Evolutionary conservation across 2,888 invertebrate genomes (phyloP), one percentile per base, ranked within the genome.

Genomic region (Patella caerulea): DNA sequence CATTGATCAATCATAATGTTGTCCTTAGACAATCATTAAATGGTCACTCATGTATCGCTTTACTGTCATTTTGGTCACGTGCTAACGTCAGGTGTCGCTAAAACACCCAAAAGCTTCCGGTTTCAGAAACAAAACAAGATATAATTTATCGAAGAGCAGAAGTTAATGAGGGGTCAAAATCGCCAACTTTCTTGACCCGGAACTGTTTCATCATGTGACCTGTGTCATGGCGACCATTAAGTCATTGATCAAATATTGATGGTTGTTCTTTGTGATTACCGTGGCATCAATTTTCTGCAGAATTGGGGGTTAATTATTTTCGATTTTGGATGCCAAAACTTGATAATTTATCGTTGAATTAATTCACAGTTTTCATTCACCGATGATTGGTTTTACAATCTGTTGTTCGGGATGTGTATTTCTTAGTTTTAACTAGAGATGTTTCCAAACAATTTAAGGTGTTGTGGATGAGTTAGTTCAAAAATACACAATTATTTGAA

Each of bases 101-200:
- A 65, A 65, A 24, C 65, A 19, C 24, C 24, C 24, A 24, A 65
- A 24, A 19, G 24, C 24, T 65, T 65, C 65, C 19, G 7, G 24
- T 24, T 19, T 24, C 11, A 65, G 24, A 24, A 65, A 65, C 65
- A 65, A 65, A 65, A 65, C 65, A 65, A 65, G 65, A 24, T 65
- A 14, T 65, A 19, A 65, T 65, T 65, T 65, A 65, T 65, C 19
- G 65, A 65, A 24, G 19, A 24, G 19, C 24, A 65, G 24, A 65
- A 65, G 65, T 65, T 65, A 65, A 65, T 65, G 65, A 65, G 65
- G 14, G 65, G 65, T 65, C 65, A 65, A 65, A 65, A 19, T 65
- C 19, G 12, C 65, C 65, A 19, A 19, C 15, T 24, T 65, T 65
- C 19, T 65, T 65, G 65, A 65, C 65, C 65, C 24, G 65, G 65